A percentile compares a stretch with the other conserved stretches of the same genome.
Conservation (phyloP, 2,113 vertebrate genomes). For the Entelurus aequoreus region DNA sequence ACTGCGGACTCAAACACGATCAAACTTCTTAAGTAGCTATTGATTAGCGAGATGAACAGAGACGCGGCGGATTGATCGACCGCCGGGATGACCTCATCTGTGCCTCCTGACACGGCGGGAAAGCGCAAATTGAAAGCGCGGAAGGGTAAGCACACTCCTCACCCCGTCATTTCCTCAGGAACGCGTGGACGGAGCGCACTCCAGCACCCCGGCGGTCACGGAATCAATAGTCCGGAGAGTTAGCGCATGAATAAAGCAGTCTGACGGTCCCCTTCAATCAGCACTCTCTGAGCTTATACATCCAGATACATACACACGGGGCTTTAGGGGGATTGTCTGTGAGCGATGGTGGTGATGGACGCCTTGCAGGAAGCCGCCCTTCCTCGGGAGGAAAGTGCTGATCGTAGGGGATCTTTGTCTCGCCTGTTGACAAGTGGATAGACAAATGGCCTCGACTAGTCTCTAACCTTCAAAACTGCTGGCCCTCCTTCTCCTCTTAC, state of each 20-base stretch:
- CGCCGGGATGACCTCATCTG: constrained; percentile 39
- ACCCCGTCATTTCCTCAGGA: constrained; percentile 47
- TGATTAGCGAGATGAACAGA: constrained; percentile 56
- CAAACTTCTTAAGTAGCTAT: constrained; percentile 65
- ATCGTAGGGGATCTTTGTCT: constrained; percentile 53
- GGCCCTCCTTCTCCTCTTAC: constrained; percentile 22
- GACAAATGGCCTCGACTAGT: constrained; percentile 50
- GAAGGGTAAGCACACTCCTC: constrained; percentile 53
- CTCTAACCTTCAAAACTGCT: constrained; percentile 51
- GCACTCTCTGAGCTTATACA: constrained; percentile 28
- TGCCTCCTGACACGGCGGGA: constrained; percentile 53
- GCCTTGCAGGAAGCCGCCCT: constrained; percentile 53
- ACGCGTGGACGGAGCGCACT: constrained; percentile 30
- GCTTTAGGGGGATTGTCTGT: constrained; percentile 23
- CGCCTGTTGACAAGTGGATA: constrained; percentile 50
- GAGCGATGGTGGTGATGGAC: constrained; percentile 50
- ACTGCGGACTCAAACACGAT: constrained; percentile 51
- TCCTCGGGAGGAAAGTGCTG: constrained; percentile 55
- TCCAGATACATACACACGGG: constrained; percentile 26
- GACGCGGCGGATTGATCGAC: constrained; percentile 40
- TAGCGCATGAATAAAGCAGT: constrained; percentile 32
- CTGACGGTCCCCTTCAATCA: constrained; percentile 34
- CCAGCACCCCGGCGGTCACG: constrained; percentile 27
- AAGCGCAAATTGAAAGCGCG: constrained; percentile 49
- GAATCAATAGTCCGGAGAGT: constrained; percentile 41